Conservation (phyloP, 2,113 vertebrate species). For the Ursus arctos region DNA sequence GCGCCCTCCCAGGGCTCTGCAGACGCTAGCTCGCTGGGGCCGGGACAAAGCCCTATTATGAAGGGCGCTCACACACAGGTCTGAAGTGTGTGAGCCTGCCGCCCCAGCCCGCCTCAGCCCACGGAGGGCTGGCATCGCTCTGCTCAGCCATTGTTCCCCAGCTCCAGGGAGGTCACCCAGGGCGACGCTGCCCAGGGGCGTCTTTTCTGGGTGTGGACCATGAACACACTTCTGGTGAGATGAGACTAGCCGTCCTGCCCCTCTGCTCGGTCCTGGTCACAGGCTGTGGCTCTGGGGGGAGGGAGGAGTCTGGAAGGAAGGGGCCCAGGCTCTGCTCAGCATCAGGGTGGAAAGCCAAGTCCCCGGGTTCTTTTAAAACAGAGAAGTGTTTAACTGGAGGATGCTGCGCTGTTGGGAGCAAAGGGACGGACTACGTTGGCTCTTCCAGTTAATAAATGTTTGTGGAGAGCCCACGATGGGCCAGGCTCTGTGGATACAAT, state of each 20-base stretch:
- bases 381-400: neutral
- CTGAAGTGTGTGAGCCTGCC: conserved; percentile 66
- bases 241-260: rapidly evolving
- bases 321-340: neutral
- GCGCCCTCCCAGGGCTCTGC: neutral
- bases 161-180: neutral
- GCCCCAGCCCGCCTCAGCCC: conserved; percentile 35
- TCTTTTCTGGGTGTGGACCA: neutral
- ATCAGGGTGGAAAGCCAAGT: rapidly evolving
- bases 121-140: neutral
- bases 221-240: rapidly evolving
- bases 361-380: neutral
- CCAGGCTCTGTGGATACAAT: rapidly evolving
- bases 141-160: conserved; percentile 49
- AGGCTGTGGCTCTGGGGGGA: rapidly evolving
- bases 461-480: neutral
- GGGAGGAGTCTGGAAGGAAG: neutral
- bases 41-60: conserved; percentile 76
- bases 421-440: neutral
- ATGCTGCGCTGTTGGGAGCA: rapidly evolving
- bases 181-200: conserved; percentile 36
- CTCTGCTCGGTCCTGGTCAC: neutral
- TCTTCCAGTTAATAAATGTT: rapidly evolving
- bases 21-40: conserved; percentile 9
- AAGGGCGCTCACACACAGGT: neutral